Base-by-base conservation (phyloP, 2,888 invertebrate genomes). In the Microctonus hyperodae region DNA sequence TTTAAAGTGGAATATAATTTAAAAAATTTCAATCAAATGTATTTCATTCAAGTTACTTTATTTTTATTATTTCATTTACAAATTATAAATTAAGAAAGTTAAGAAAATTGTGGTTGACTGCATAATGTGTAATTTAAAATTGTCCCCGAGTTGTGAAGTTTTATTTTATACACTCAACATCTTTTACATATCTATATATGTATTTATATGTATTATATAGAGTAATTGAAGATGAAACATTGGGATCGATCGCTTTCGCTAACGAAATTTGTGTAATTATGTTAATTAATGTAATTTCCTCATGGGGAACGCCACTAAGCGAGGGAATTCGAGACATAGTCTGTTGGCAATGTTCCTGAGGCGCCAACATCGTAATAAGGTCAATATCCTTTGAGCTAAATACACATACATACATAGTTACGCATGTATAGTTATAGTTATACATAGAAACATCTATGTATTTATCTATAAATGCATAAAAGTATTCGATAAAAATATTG, bases 271-370 rank as follows among this genome's bases (percentile, higher is more conserved):
- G 55, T 62, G 50, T 48, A 66, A 66, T 66, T 66, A 66, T 62
- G 66, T 62, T 66, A 66, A 66, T 66, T 61, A 61, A 56, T 61
- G 61, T 66, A 66, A 66, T 66, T 66, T 61, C 44, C 33, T 35
- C 16, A 56, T 44, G 28, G 57, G 50, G 61, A 50, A 56, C 61
- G 57, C 55, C 25, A 35, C 55, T 62, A 57, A 66, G 61, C 61
- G 57, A 48, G 61, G 50, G 62, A 66, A 66, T 66, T 61, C 23
- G 60, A 61, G 56, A 62, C 64, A 58, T 50, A 53, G 37, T 10
- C n/a, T 37, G 61, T 57, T 66, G 50, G 66, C 61, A 61, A 44
- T 61, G 50, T 66, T 61, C 48, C 57, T 57, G 48, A 61, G 61
- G 56, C 66, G 61, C 60, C 55, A 61, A 44, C 40, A 48, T 51